Percentiles rank a stretch among this genome's conserved stretches.
These are phyloP conservation scores for Acropternis orthonyx DNA, from an alignment of 2,797 vertebrate species.

Conservation along the genomic window DNA sequence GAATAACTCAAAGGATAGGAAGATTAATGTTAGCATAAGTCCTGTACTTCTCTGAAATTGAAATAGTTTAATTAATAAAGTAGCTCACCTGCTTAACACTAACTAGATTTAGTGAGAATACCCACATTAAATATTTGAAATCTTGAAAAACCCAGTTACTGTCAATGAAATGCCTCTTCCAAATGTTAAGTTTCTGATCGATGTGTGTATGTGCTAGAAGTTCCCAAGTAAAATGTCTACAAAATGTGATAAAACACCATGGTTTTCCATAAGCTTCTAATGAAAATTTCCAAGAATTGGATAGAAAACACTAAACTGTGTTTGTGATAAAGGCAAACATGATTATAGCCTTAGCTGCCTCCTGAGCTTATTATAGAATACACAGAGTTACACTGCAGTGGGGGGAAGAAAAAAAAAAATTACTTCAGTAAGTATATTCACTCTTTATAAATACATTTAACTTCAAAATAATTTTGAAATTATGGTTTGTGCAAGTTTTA, in stretches of 20 bases:
- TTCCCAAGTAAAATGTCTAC: not conserved
- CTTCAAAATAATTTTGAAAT: not conserved
- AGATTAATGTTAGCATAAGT: not conserved
- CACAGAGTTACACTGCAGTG: accelerated
- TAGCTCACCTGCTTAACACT: not conserved
- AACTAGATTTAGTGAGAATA: not conserved
- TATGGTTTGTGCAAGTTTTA: not conserved
- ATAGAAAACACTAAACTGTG: not conserved
- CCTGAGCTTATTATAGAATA: not conserved
- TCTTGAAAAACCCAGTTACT: not conserved
- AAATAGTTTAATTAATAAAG: not conserved
- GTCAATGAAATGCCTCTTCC: not conserved
- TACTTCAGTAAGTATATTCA: not conserved
- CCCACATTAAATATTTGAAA: not conserved
- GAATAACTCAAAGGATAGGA: not conserved
- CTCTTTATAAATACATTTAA: not conserved
- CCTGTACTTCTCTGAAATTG: not conserved
- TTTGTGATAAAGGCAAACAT: not conserved
- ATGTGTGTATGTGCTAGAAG: not conserved
- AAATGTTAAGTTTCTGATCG: not conserved
- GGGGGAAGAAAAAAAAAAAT: accelerated
- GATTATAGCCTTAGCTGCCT: not conserved
- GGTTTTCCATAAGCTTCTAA: not conserved
- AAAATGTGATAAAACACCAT: not conserved
- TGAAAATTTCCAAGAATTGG: not conserved